Base-by-base conservation (phyloP, 2,888 invertebrate genomes). In the Drosophila nigritarsus region DNA sequence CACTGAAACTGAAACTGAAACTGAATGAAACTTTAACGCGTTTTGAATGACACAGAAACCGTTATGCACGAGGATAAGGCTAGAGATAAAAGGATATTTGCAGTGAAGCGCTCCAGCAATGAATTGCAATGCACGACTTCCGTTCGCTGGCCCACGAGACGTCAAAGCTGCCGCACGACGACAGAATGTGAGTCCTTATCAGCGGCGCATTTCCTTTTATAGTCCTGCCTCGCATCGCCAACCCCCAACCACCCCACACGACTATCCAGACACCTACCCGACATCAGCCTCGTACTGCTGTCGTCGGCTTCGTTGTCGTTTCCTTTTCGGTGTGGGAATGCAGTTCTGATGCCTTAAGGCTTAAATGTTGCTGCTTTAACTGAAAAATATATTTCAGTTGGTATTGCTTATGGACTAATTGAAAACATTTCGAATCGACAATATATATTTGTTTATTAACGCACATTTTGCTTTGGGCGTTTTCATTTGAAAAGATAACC, bases 121-220 rank as follows among this genome's bases (percentile, higher is more conserved):
- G 50, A 53, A 55, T 34, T 50, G 62, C 62, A 68, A 53, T 53
- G 56, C 59, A 48, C 58, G 62, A 73, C 59, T 78, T 83, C 68
- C 70, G 78, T 69, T 78, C 49, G 36, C 68, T 54, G 69, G 67
- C 69, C 66, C 68, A 82, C 84, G 87, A 87, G 71, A 78, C 82
- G 87, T 87, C 78, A 83, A 84, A 82, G 82, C 84, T 82, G 90
- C 81, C 89, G 90, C 89, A 80, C 84, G 85, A 87, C 89, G 89
- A 85, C 85, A 85, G 90, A 92, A 91, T 92, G 92, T 90, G 87
- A 78, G 75, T 75, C 79, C 87, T 88, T 91, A 90, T 91, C 90
- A 92, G 88, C 83, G 70, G 74, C 70, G 81, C 91, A 82, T 88
- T 91, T 91, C 92, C 91, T 92, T 92, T 92, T 92, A 92, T 92